Conservation (phyloP, 2,797 vertebrate species). For the Ctenosaura bakeri region DNA sequence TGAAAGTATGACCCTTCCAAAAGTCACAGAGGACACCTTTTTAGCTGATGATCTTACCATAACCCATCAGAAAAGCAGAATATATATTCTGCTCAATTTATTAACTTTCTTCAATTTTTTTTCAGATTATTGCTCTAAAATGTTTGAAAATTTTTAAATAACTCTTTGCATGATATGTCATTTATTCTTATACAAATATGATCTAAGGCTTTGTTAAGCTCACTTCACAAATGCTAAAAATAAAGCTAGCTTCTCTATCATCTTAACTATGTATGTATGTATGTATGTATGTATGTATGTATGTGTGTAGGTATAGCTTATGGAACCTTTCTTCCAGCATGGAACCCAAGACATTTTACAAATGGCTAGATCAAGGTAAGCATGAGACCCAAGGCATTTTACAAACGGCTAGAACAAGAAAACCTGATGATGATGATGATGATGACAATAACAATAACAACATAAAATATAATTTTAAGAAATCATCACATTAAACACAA, state of each 20-base stretch:
- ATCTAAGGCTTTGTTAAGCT: slow-evolving; percentile 2
- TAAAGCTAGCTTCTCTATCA: background rate
- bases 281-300: too few species aligned
- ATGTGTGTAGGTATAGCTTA: too few species aligned
- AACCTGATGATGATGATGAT: too few species aligned
- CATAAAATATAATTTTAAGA: too few species aligned
- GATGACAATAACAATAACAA: too few species aligned
- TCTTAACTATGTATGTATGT: too few species aligned
- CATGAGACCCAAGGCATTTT: too few species aligned
- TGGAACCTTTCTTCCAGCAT: too few species aligned
- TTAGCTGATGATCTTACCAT: background rate
- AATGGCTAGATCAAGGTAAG: too few species aligned
- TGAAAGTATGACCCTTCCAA: background rate
- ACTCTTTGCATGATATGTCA: background rate
- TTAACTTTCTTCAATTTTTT: background rate
- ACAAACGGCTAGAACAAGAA: too few species aligned
- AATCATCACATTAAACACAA: too few species aligned
- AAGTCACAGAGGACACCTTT: background rate
- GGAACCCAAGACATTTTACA: too few species aligned
- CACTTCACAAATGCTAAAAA: background rate
- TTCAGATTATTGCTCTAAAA: background rate
- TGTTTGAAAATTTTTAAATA: background rate
- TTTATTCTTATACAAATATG: background rate
- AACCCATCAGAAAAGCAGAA: background rate
- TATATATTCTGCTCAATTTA: background rate